phyloP scores from a whole-genome alignment of 2,888 invertebrate species.

The Luperina nickerlii region DNA sequence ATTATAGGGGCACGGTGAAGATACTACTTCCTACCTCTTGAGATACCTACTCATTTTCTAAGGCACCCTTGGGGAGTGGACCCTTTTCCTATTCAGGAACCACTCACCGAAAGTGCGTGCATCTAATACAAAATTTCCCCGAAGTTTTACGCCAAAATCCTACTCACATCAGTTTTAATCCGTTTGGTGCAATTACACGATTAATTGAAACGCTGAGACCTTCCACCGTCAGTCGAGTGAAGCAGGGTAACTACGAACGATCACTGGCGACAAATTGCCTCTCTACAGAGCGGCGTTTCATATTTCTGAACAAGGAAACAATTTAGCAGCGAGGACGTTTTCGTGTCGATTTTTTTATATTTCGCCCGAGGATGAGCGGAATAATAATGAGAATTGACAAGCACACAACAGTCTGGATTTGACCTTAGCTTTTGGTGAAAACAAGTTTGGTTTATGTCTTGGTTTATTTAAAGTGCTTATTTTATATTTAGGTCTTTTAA shows the following conservation, averaged over 20 bases:
- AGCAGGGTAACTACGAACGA: conserved; percentile 62
- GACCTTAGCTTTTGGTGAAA: conserved; percentile 36
- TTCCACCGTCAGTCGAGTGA: conserved; percentile 37
- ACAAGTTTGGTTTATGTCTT: conserved; percentile 17
- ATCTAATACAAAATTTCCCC: conserved; percentile 20
- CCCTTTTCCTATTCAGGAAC: conserved; percentile 39
- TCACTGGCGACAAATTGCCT: conserved; percentile 74
- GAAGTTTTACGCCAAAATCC: conserved; percentile 1
- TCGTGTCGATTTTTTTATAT: conserved; percentile 62
- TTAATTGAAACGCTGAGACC: conserved; percentile 65
- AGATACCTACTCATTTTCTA: conserved; percentile 41
- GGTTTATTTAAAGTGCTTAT: conserved; percentile 3
- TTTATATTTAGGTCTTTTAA: neutral
- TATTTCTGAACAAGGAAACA: conserved; percentile 73
- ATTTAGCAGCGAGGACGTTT: conserved; percentile 66
- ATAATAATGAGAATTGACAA: conserved; percentile 63
- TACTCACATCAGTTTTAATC: conserved; percentile 27
- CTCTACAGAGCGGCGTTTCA: conserved; percentile 68
- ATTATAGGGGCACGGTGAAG: conserved; percentile 1
- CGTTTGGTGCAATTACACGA: conserved; percentile 64
- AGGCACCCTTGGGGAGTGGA: conserved; percentile 40
- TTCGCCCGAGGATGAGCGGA: conserved; percentile 46
- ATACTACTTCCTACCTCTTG: conserved; percentile 32
- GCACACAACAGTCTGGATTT: conserved; percentile 16
- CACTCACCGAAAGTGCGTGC: conserved; percentile 41